Percentiles rank a stretch among this genome's conserved stretches.
Conservation (phyloP, 2,113 vertebrate genomes). For the Ornithorhynchus anatinus region DNA sequence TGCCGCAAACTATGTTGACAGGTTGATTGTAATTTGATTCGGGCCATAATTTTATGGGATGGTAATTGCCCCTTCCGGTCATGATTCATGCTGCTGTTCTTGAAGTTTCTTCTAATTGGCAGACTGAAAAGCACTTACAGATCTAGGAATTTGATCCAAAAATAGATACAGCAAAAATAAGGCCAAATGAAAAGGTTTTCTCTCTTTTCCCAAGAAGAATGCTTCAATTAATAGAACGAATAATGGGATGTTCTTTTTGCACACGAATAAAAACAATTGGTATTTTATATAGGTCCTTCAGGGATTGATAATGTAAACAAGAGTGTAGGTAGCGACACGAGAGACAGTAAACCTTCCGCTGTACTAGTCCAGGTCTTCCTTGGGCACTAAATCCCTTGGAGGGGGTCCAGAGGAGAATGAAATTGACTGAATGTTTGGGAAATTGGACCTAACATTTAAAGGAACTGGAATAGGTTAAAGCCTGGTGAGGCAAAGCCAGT, state of each 20-base stretch:
- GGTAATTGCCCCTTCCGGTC: constrained; percentile 38
- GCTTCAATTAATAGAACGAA: constrained; percentile 4
- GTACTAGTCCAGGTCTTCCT: no score
- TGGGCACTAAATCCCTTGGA: no score
- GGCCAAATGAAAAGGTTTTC: background rate
- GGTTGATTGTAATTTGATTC: constrained; percentile 50
- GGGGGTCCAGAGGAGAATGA: no score
- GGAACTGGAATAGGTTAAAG: no score
- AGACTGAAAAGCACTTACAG: constrained; percentile 31
- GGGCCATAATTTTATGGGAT: constrained; percentile 38
- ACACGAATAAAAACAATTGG: constrained; percentile 37
- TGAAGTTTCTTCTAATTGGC: constrained; percentile 34
- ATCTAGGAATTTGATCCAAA: constrained; percentile 21
- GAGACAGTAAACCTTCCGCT: no score
- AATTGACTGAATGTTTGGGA: no score
- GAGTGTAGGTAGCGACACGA: no score
- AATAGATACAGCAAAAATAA: constrained; percentile 27
- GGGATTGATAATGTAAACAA: no score
- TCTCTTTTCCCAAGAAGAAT: constrained; percentile 9
- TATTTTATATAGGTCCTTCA: no score
- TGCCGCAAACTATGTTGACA: constrained; percentile 44
- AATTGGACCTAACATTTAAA: no score
- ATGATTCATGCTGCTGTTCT: constrained; percentile 27
- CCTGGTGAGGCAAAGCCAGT: no score
- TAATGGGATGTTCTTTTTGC: background rate